Conservation (phyloP, 2,113 vertebrate genomes). For the Pterocles gutturalis region DNA sequence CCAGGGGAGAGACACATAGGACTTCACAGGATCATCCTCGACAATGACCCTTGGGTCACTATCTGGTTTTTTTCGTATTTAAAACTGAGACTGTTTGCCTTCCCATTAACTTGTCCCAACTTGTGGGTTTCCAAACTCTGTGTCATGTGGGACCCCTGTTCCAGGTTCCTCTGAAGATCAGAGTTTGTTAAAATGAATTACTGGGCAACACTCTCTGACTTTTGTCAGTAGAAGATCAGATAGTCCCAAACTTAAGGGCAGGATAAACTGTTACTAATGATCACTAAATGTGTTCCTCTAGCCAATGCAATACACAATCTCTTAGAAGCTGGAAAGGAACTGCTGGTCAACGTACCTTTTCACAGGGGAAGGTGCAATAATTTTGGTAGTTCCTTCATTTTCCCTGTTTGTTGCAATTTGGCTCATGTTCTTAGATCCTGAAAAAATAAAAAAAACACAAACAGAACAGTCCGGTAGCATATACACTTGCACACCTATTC, state of each 20-base stretch:
- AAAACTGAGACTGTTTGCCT: neutral
- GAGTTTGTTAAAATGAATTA: neutral
- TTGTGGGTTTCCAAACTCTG: neutral
- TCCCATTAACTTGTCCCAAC: neutral
- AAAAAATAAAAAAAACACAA: neutral
- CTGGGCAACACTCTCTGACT: neutral
- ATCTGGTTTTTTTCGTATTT: neutral
- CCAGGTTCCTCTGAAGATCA: neutral
- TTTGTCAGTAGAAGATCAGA: neutral
- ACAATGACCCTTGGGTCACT: neutral
- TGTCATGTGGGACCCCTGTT: neutral
- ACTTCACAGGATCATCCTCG: neutral
- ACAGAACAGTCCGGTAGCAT: neutral
- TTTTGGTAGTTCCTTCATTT: conserved; percentile 81
- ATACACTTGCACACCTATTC: neutral
- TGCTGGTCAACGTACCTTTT: conserved; percentile 76
- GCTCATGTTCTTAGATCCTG: conserved; percentile 76
- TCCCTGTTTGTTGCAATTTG: conserved; percentile 72
- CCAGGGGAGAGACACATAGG: fast-evolving
- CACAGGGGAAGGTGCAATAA: conserved; percentile 80
- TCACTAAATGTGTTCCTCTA: neutral
- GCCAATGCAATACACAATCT: neutral
- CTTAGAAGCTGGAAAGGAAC: neutral
- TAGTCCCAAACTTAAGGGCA: neutral
- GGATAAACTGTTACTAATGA: neutral